phyloP scores from a whole-genome alignment of 2,888 invertebrate species.

The Balanococcus diminutus region DNA sequence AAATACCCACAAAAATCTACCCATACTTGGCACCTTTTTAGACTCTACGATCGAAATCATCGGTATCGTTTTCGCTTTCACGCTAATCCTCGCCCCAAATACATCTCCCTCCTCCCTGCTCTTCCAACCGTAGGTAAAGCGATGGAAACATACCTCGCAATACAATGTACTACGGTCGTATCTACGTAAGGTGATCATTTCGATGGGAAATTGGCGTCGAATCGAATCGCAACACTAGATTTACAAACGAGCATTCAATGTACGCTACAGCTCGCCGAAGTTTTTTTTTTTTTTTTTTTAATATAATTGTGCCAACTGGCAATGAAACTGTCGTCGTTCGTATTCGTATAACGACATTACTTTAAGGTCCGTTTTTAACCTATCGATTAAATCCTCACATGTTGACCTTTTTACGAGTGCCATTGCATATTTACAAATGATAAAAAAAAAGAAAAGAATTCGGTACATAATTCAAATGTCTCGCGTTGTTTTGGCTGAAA shows the following conservation, averaged over 20 bases:
- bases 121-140: not conserved
- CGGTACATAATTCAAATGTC: not conserved
- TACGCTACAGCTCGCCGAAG: too few relatives aligned
- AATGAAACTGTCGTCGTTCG: not conserved
- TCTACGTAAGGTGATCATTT: not conserved
- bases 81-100: not conserved
- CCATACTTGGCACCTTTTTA: too few relatives aligned
- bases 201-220: not conserved
- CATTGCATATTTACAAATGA: not conserved
- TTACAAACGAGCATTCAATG: not conserved
- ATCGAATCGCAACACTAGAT: not conserved
- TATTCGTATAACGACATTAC: not conserved
- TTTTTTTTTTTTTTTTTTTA: too few relatives aligned
- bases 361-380: not conserved
- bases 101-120: not conserved
- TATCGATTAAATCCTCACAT: not conserved
- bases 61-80: too few relatives aligned
- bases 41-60: too few relatives aligned
- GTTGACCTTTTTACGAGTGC: not conserved
- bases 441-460: not conserved
- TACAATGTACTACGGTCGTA: not conserved
- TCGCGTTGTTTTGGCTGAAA: not conserved
- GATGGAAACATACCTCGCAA: not conserved
- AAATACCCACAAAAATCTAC: too few relatives aligned
- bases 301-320: not conserved